A percentile compares a stretch with the other conserved stretches of the same genome.
Evolutionary conservation across 2,113 vertebrate species (phyloP).

Genomic region (Leptocoma aspasia): DNA sequence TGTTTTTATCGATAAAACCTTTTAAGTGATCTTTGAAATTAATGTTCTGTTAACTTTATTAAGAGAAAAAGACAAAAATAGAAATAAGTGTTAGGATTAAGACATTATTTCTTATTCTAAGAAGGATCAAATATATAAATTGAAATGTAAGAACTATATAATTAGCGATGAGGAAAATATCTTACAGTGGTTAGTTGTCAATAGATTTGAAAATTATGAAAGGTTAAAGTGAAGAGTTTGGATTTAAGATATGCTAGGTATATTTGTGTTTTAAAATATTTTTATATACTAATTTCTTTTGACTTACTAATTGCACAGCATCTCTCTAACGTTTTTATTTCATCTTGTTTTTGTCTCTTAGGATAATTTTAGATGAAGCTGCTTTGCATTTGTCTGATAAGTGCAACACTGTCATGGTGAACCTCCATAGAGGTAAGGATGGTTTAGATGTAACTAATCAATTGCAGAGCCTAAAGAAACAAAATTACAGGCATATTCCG

Average conservation of each 20-base stretch:
- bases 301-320: not conserved
- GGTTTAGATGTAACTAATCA: not conserved
- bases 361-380: conserved; percentile 96
- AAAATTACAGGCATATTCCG: not conserved
- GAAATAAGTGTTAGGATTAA: not conserved
- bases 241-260: not conserved
- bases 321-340: not conserved
- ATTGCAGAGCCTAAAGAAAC: not conserved
- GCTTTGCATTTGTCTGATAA: conserved; percentile 94
- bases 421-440: conserved; percentile 85
- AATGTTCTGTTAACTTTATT: not conserved
- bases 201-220: not conserved
- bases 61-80: not conserved
- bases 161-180: rapidly evolving
- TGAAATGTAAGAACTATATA: not conserved
- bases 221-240: not conserved
- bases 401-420: conserved; percentile 85
- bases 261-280: not conserved
- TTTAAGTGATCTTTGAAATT: not conserved
- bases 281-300: not conserved
- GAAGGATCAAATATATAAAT: not conserved
- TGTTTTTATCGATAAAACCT: not conserved
- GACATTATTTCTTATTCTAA: not conserved
- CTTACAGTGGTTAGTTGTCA: not conserved
- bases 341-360: conserved; percentile 30